phyloP scores from a whole-genome alignment of 2,113 vertebrate species.

The Cebus imitator region DNA sequence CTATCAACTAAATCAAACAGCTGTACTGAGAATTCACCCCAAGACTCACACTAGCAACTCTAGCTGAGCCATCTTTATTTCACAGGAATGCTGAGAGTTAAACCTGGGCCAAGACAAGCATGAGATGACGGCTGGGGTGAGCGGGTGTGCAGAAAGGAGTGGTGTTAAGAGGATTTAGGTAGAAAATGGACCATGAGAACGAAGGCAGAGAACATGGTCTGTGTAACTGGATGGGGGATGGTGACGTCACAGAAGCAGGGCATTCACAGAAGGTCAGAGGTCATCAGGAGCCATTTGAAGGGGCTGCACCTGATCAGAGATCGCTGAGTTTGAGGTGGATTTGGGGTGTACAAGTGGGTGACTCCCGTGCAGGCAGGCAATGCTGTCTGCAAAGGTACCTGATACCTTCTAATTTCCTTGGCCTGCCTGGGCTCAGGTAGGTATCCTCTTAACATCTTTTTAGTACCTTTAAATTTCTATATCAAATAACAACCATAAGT shows the following conservation, averaged over 20 bases:
- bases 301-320: too few relatives aligned
- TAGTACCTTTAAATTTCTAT: background rate
- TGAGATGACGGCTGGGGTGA: background rate
- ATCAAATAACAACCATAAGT: background rate
- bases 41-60: background rate
- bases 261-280: background rate
- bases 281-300: background rate
- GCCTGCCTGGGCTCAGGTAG: too few relatives aligned
- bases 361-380: background rate
- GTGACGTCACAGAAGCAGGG: too few relatives aligned
- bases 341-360: too few relatives aligned
- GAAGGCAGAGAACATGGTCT: background rate
- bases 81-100: background rate
- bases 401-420: background rate
- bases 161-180: background rate
- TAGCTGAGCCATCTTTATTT: background rate
- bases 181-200: background rate
- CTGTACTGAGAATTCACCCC: background rate
- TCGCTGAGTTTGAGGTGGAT: background rate
- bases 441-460: background rate
- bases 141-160: accelerated
- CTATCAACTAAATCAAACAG: background rate
- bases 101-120: background rate
- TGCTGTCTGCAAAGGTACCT: background rate
- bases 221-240: background rate